Percentiles rank a stretch among this genome's conserved stretches.
phyloP scores from a whole-genome alignment of 64 coral and sea anemone species.

The Stylophora pistillata region DNA sequence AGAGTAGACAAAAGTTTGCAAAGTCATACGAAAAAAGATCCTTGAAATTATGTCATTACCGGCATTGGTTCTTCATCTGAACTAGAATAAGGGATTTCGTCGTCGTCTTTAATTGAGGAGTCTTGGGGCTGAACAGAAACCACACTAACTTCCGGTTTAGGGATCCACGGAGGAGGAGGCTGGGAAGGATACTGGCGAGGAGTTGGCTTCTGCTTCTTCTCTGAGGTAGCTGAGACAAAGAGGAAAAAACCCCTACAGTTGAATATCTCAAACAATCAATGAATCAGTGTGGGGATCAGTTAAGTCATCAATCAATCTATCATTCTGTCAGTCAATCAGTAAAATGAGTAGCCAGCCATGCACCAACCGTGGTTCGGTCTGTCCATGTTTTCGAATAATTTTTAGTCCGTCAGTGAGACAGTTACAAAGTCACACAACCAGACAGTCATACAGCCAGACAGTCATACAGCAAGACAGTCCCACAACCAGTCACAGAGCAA shows the following conservation, averaged over 20 bases:
- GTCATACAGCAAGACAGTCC: too few relatives aligned
- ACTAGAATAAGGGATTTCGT: slow-evolving; percentile 67
- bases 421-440: too few relatives aligned
- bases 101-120: slow-evolving; percentile 73
- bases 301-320: too few relatives aligned
- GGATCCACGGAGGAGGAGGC: slow-evolving; percentile 83
- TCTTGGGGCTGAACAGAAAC: slow-evolving; percentile 94
- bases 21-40: not conserved
- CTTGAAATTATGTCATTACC: not conserved
- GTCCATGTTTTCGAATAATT: not conserved
- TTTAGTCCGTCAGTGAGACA: too few relatives aligned
- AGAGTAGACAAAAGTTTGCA: not conserved
- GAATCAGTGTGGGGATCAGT: too few relatives aligned
- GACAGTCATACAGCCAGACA: too few relatives aligned
- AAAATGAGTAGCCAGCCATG: too few relatives aligned
- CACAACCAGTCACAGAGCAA: too few relatives aligned
- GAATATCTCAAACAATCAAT: too few relatives aligned
- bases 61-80: slow-evolving; percentile 67
- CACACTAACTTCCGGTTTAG: slow-evolving; percentile 93
- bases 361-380: not conserved
- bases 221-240: not conserved
- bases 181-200: slow-evolving; percentile 60
- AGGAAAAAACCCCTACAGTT: not conserved
- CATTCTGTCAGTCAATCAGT: not conserved
- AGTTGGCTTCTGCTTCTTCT: slow-evolving; percentile 40